Conservation (phyloP, 2,888 invertebrate genomes). For the Cyrtodaria siliqua region DNA sequence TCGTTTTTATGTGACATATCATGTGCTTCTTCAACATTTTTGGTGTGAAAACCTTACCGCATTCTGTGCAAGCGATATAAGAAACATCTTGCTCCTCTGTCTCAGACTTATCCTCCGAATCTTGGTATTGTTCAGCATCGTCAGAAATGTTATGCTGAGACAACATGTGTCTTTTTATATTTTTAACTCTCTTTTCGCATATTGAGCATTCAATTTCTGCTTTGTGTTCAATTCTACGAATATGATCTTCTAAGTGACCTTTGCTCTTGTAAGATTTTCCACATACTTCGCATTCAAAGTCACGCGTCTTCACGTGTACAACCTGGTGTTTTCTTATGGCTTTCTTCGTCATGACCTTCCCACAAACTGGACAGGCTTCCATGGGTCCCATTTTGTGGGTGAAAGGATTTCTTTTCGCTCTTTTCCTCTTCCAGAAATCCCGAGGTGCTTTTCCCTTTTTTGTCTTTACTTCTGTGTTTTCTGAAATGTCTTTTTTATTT, state of each 20-base stretch:
- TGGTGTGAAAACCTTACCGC: conserved; percentile 22
- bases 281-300: neutral
- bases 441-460: neutral
- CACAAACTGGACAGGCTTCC: neutral
- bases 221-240: neutral
- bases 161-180: too few species aligned
- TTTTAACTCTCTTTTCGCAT: too few species aligned
- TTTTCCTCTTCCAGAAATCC: neutral
- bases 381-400: too few species aligned
- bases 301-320: neutral
- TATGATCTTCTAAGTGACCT: conserved; percentile 1
- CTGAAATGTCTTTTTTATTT: too few species aligned
- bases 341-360: neutral
- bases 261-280: conserved; percentile 1
- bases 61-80: conserved; percentile 30
- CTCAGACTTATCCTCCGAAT: too few species aligned
- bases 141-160: too few species aligned
- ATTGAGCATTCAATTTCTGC: too few species aligned
- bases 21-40: conserved; percentile 32
- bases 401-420: neutral
- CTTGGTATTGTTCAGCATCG: too few species aligned
- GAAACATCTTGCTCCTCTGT: too few species aligned
- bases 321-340: neutral
- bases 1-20: conserved; percentile 22
- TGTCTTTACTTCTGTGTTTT: too few species aligned